These are phyloP conservation scores for Fulmarus glacialis DNA, from an alignment of 2,113 vertebrate genomes.

Conservation along the genomic window DNA sequence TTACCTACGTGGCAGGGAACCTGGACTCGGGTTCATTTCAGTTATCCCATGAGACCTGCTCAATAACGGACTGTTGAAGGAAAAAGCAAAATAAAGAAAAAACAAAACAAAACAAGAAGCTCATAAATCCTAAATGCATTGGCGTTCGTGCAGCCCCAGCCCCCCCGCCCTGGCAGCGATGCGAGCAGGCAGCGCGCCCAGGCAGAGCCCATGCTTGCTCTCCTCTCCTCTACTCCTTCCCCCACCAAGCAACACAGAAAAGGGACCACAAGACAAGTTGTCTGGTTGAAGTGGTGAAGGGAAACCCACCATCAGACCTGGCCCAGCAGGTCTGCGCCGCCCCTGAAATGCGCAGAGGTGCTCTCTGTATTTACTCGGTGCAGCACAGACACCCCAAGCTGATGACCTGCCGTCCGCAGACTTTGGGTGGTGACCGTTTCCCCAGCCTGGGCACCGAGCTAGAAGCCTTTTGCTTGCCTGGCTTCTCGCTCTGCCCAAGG, in stretches of 20 bases:
- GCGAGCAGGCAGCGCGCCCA: not conserved
- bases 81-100: constrained; percentile 74
- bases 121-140: constrained; percentile 66
- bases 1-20: constrained; percentile 90
- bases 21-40: constrained; percentile 88
- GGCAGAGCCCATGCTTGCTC: not conserved
- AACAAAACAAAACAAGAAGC: constrained; percentile 67
- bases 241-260: not conserved
- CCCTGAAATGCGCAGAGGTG: not conserved
- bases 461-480: not conserved
- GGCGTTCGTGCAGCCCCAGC: not conserved
- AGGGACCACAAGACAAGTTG: not conserved
- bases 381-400: not conserved
- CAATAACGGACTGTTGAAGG: constrained; percentile 93
- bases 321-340: not conserved
- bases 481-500: not conserved
- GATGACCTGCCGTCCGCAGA: not conserved
- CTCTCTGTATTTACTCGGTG: not conserved
- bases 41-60: constrained; percentile 97
- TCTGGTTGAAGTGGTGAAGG: not conserved
- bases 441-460: not conserved
- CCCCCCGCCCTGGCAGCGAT: not conserved
- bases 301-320: not conserved
- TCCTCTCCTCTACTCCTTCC: not conserved
- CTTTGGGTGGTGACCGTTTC: not conserved